Percentiles rank a stretch among this genome's conserved stretches.
These are phyloP conservation scores for Drosophila acutilabella DNA, from an alignment of 2,888 invertebrate genomes.

Conservation along the genomic window DNA sequence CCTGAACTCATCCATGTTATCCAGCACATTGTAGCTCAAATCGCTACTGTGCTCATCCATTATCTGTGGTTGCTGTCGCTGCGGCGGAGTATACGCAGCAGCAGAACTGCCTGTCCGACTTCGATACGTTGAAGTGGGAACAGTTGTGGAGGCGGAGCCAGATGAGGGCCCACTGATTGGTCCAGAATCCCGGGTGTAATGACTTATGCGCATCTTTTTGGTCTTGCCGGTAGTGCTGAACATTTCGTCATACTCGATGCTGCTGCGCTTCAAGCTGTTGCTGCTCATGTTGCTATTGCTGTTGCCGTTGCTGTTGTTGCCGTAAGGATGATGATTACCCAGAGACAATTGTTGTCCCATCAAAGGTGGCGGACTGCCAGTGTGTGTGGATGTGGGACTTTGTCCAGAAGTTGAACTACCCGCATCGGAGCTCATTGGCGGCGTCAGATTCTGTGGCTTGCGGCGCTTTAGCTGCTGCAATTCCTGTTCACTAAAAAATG, in stretches of 20 bases:
- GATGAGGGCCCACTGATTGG: constrained; percentile 13
- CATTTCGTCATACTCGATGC: constrained; percentile 87
- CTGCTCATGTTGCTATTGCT: constrained; percentile 28
- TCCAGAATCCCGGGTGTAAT: constrained; percentile 88
- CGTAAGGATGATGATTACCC: constrained; percentile 2
- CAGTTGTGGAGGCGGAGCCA: constrained; percentile 6
- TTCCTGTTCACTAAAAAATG: constrained; percentile 96
- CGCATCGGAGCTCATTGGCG: constrained; percentile 93
- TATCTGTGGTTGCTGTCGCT: constrained; percentile 56
- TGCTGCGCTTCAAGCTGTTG: constrained; percentile 85
- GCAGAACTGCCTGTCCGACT: constrained; percentile 45
- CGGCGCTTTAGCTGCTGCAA: constrained; percentile 94
- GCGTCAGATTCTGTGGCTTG: constrained; percentile 96
- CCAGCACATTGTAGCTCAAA: constrained; percentile 83
- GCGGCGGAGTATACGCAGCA: constrained; percentile 72
- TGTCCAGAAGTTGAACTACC: constrained; percentile 92
- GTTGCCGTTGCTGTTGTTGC: constrained; percentile 75
- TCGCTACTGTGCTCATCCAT: constrained; percentile 73
- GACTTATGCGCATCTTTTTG: constrained; percentile 95
- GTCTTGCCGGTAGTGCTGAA: constrained; percentile 74
- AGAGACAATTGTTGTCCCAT: constrained; percentile 31
- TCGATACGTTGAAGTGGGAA: constrained; percentile 49
- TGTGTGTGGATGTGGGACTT: constrained; percentile 91
- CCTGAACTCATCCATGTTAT: constrained; percentile 82
- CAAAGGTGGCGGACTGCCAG: constrained; percentile 90